Evolutionary conservation across 2,888 invertebrate genomes (phyloP).

Genomic region (Laspeyria flexula): DNA sequence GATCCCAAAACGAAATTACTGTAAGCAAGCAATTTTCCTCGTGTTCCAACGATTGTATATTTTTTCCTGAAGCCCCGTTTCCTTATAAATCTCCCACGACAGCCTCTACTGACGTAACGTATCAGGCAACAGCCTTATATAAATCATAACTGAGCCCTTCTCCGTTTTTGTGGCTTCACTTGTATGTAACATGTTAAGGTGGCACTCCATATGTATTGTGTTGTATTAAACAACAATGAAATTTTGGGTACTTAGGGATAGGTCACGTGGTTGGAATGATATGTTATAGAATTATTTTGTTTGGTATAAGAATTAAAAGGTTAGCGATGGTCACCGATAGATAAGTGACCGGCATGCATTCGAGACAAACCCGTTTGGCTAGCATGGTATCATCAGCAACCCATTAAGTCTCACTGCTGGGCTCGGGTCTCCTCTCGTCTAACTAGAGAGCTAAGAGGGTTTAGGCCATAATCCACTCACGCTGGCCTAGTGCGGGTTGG

Average conservation of each 20-base stretch:
- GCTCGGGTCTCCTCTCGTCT: too few species aligned
- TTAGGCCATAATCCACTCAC: too few species aligned
- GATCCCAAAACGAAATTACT: constrained; percentile 51
- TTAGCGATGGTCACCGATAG: too few species aligned
- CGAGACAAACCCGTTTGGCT: too few species aligned
- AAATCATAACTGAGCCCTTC: constrained; percentile 58
- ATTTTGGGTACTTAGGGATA: neutral
- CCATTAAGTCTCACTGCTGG: too few species aligned
- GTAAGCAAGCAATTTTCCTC: constrained; percentile 52
- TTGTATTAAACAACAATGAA: too few species aligned
- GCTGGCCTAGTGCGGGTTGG: too few species aligned
- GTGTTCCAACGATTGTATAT: constrained; percentile 39
- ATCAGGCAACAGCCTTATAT: constrained; percentile 55
- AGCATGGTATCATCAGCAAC: too few species aligned
- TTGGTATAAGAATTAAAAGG: neutral
- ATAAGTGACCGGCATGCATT: too few species aligned
- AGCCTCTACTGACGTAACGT: constrained; percentile 54
- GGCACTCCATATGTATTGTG: constrained; percentile 20
- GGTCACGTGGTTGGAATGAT: neutral
- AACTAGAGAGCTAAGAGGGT: too few species aligned
- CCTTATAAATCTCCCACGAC: constrained; percentile 65
- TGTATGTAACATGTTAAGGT: constrained; percentile 26
- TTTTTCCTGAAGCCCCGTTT: constrained; percentile 45
- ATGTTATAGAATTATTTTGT: neutral
- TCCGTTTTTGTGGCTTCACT: constrained; percentile 51